A percentile compares a stretch with the other conserved stretches of the same genome.
These are phyloP conservation scores for Entomyzon cyanotis DNA, from an alignment of 2,113 vertebrate genomes.

Conservation along the genomic window DNA sequence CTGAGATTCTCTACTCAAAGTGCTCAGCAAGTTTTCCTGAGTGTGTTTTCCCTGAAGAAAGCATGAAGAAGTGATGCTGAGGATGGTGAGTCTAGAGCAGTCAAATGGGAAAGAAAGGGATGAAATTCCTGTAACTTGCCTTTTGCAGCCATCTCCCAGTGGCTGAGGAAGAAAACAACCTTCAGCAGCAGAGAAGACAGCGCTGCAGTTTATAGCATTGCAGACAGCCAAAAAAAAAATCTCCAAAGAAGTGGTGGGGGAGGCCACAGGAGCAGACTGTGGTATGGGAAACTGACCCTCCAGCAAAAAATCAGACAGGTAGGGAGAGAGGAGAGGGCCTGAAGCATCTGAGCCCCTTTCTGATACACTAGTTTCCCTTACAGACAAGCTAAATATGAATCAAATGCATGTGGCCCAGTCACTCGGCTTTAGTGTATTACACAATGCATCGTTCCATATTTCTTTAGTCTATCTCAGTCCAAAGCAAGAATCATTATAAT, in stretches of 20 bases:
- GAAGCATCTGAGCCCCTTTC: neutral
- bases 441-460: neutral
- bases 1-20: neutral
- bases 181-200: slow-evolving; percentile 29
- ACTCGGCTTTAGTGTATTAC: neutral
- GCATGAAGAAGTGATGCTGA: neutral
- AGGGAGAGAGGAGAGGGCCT: neutral
- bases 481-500: neutral
- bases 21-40: neutral
- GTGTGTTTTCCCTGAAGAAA: neutral
- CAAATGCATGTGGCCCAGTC: neutral
- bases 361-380: neutral
- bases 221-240: slow-evolving; percentile 5
- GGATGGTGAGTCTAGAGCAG: neutral
- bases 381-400: neutral
- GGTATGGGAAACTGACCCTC: neutral
- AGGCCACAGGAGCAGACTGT: neutral
- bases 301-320: neutral
- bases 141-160: slow-evolving; percentile 7
- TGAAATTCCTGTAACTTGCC: slow-evolving; percentile 41
- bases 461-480: neutral
- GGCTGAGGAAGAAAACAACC: slow-evolving; percentile 32
- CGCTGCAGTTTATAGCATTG: slow-evolving; percentile 11
- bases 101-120: slow-evolving; percentile 6
- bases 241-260: neutral